These are phyloP conservation scores for Nowickia ferox DNA, from an alignment of 2,888 invertebrate species.

Conservation along the genomic window DNA sequence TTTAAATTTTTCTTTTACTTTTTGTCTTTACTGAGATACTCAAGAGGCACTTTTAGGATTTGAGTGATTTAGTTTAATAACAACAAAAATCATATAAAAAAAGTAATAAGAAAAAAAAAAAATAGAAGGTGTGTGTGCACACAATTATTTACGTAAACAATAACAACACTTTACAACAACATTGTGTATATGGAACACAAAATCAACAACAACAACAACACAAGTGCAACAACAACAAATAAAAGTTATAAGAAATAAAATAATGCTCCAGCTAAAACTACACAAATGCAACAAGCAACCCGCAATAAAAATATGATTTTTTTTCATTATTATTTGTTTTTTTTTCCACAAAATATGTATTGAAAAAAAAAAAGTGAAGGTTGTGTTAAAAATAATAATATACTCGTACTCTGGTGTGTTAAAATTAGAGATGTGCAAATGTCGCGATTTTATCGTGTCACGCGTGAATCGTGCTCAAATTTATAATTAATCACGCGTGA, in stretches of 20 bases:
- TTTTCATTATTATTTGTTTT: constrained; percentile 40
- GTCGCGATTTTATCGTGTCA: too few relatives aligned
- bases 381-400: constrained; percentile 61
- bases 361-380: constrained; percentile 68
- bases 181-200: constrained; percentile 14
- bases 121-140: constrained; percentile 67
- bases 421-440: too few relatives aligned
- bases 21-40: constrained; percentile 54
- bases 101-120: constrained; percentile 28
- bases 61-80: constrained; percentile 66
- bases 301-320: constrained; percentile 52
- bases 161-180: constrained; percentile 30
- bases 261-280: constrained; percentile 43
- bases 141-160: constrained; percentile 71
- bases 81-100: constrained; percentile 34
- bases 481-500: too few relatives aligned
- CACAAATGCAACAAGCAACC: constrained; percentile 52
- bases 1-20: constrained; percentile 38
- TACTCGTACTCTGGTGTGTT: constrained; percentile 14
- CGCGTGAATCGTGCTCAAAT: too few relatives aligned
- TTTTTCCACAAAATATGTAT: constrained; percentile 52
- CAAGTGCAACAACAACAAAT: constrained; percentile 45
- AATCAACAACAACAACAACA: too few relatives aligned
- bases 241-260: constrained; percentile 29
- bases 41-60: constrained; percentile 63